phyloP scores from a whole-genome alignment of 2,888 invertebrate species.

The Alloplasta piceator region DNA sequence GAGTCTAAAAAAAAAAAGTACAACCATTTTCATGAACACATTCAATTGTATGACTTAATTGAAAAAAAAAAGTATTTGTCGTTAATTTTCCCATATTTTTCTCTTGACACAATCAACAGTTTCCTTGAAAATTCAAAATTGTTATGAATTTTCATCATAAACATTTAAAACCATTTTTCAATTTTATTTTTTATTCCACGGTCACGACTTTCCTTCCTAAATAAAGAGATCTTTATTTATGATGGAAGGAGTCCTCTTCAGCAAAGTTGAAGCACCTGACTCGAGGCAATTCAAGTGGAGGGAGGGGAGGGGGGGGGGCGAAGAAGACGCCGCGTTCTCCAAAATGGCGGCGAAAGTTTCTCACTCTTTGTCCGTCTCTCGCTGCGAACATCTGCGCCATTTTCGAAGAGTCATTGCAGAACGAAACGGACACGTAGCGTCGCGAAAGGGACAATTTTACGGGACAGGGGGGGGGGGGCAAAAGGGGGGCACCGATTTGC shows the following conservation, averaged over 20 bases:
- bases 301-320: background rate
- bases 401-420: constrained; percentile 29
- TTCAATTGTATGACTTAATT: no score
- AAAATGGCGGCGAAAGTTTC: background rate
- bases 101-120: no score
- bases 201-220: no score
- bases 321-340: constrained; percentile 9
- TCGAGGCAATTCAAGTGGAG: constrained; percentile 10
- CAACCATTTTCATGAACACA: no score
- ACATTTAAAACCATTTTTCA: no score
- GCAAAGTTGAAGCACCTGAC: constrained; percentile 29
- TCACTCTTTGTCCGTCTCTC: background rate
- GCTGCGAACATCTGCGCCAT: constrained; percentile 32
- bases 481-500: background rate
- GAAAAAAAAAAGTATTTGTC: no score
- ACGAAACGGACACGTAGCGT: constrained; percentile 54
- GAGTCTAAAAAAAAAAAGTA: no score
- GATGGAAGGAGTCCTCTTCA: constrained; percentile 17
- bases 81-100: no score
- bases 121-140: no score
- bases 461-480: constrained; percentile 14
- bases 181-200: no score
- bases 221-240: no score
- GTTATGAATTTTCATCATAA: no score
- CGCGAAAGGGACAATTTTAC: constrained; percentile 59